Evolutionary conservation across 2,797 vertebrate genomes (phyloP).

Genomic region (Lepus townsendii): DNA sequence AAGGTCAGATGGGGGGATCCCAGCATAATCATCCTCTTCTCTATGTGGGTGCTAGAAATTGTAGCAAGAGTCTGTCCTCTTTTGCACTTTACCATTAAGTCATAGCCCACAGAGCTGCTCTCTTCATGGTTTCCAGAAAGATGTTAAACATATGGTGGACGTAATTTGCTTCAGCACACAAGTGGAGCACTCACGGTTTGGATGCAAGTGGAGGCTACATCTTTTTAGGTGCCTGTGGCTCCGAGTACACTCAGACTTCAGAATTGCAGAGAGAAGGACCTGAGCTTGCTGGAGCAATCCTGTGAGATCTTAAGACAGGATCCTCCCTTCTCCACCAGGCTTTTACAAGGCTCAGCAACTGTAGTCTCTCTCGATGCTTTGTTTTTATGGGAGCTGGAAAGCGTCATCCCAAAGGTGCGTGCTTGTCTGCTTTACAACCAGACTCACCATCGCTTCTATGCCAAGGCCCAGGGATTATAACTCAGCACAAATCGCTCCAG

Average conservation of each 20-base stretch:
- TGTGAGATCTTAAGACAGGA: background rate
- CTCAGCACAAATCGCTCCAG: conserved; percentile 51
- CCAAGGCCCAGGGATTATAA: conserved; percentile 76
- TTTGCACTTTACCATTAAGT: background rate
- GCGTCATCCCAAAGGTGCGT: conserved; percentile 71
- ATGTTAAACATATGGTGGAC: conserved; percentile 61
- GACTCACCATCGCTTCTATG: conserved; percentile 47
- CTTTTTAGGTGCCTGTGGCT: conserved; percentile 39
- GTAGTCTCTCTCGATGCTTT: background rate
- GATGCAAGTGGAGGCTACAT: conserved; percentile 3
- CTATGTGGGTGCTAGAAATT: background rate
- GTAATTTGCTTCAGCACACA: background rate
- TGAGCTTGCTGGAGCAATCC: background rate
- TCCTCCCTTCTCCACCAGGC: background rate
- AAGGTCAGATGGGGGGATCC: background rate
- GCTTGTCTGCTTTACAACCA: conserved; percentile 61
- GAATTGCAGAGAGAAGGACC: background rate
- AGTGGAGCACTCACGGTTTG: background rate
- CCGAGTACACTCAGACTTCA: conserved; percentile 4
- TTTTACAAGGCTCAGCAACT: background rate
- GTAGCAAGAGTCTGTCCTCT: background rate
- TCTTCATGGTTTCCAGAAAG: conserved; percentile 63
- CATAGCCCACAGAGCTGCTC: background rate
- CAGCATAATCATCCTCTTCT: background rate
- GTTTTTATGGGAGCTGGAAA: conserved; percentile 69